Conservation (phyloP, 2,888 invertebrate species). For the Nipponacmea schrenckii region DNA sequence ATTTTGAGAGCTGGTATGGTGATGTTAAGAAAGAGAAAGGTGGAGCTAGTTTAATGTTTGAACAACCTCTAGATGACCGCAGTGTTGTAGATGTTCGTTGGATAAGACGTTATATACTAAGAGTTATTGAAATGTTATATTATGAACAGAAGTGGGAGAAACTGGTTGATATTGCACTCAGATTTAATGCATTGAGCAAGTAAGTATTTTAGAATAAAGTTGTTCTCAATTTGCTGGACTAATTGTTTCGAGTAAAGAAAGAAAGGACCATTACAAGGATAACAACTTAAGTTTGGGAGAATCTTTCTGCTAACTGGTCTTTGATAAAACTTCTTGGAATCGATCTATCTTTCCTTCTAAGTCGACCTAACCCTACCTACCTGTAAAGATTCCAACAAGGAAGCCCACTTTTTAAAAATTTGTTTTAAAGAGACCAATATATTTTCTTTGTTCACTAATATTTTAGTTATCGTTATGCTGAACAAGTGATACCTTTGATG, state of each 20-base stretch:
- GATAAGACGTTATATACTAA: constrained; percentile 54
- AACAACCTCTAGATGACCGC: constrained; percentile 60
- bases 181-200: constrained; percentile 65
- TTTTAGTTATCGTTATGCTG: constrained; percentile 63
- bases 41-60: constrained; percentile 64
- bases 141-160: constrained; percentile 66
- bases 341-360: no score
- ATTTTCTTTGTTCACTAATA: not conserved
- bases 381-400: no score
- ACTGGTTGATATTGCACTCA: constrained; percentile 64
- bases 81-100: constrained; percentile 58
- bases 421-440: no score
- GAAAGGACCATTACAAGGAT: no score
- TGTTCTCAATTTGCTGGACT: no score
- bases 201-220: constrained; percentile 37
- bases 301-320: no score
- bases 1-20: constrained; percentile 59
- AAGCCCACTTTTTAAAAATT: no score
- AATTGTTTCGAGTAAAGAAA: no score
- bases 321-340: no score
- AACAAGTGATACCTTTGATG: constrained; percentile 63
- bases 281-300: no score
- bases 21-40: constrained; percentile 54
- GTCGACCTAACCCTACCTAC: no score
- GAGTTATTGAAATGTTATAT: constrained; percentile 62